These are phyloP conservation scores for Cephus pulcher DNA, from an alignment of 2,888 invertebrate genomes.

Conservation along the genomic window DNA sequence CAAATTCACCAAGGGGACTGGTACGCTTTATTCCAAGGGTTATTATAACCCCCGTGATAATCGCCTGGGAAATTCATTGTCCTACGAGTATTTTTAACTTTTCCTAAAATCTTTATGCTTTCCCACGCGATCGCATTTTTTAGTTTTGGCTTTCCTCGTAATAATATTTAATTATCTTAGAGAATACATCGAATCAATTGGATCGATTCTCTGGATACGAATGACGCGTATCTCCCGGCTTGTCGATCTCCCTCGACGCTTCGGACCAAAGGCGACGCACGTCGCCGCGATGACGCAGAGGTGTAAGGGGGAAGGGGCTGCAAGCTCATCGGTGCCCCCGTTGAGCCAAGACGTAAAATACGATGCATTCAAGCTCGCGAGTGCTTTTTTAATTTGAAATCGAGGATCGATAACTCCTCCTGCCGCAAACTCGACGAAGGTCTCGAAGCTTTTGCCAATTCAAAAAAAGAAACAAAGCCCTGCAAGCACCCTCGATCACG, in stretches of 20 bases:
- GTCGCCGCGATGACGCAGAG: not conserved
- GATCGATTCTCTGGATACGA: not conserved
- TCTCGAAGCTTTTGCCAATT: not conserved
- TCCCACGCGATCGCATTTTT: too few species aligned
- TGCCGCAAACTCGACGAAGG: conserved; percentile 37
- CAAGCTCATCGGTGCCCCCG: not conserved
- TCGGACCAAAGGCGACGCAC: not conserved
- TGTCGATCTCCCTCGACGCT: not conserved
- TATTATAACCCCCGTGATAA: not conserved
- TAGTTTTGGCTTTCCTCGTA: too few species aligned
- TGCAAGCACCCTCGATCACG: not conserved
- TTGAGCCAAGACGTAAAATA: conserved; percentile 47
- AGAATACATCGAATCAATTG: not conserved
- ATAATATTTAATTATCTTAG: too few species aligned
- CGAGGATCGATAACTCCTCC: conserved; percentile 49
- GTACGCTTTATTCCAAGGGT: not conserved
- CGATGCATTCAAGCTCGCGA: conserved; percentile 50
- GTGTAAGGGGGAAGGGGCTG: too few species aligned
- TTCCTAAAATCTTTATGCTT: too few species aligned
- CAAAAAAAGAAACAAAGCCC: conserved; percentile 10
- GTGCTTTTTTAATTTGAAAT: conserved; percentile 57
- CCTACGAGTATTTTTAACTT: too few species aligned
- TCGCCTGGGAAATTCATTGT: not conserved
- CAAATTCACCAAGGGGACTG: not conserved
- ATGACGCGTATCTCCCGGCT: not conserved